phyloP scores from a whole-genome alignment of 2,888 invertebrate species.

The Urechis unicinctus region DNA sequence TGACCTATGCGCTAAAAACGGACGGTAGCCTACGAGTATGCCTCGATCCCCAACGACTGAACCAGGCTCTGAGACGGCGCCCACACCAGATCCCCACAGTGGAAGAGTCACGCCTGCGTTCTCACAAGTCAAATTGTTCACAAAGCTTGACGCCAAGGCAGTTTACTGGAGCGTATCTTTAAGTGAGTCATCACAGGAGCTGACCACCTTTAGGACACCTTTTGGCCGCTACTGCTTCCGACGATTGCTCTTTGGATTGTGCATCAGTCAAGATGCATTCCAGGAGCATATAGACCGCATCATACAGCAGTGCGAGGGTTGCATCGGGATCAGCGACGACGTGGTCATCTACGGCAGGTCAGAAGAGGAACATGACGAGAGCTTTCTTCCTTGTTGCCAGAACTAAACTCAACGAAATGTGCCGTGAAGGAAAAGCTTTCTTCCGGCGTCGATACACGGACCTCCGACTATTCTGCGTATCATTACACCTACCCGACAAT shows the following conservation, averaged over 20 bases:
- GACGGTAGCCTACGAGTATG: conserved; percentile 18
- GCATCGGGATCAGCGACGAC: not conserved
- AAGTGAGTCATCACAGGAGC: conserved; percentile 11
- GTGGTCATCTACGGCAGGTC: not conserved
- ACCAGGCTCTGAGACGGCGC: conserved; percentile 13
- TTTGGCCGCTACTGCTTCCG: conserved; percentile 17
- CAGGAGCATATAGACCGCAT: not conserved
- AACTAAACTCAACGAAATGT: not conserved
- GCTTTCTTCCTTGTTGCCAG: not conserved
- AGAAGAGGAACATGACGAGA: not conserved
- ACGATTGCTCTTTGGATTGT: conserved; percentile 5
- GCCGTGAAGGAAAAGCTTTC: not conserved
- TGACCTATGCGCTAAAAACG: conserved; percentile 9
- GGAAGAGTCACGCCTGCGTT: conserved; percentile 20
- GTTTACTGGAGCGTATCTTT: conserved; percentile 17
- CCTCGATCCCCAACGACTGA: conserved; percentile 14
- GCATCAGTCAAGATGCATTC: not conserved
- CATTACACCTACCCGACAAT: too few species aligned
- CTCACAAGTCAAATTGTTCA: conserved; percentile 12
- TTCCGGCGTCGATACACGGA: not conserved
- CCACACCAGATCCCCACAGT: conserved; percentile 17
- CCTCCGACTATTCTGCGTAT: not conserved
- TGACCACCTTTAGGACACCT: conserved; percentile 18
- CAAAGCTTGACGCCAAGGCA: conserved; percentile 18
- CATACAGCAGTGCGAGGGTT: not conserved